These are phyloP conservation scores for Notarius lentiginosus DNA, from an alignment of 2,113 vertebrate genomes.

Conservation along the genomic window DNA sequence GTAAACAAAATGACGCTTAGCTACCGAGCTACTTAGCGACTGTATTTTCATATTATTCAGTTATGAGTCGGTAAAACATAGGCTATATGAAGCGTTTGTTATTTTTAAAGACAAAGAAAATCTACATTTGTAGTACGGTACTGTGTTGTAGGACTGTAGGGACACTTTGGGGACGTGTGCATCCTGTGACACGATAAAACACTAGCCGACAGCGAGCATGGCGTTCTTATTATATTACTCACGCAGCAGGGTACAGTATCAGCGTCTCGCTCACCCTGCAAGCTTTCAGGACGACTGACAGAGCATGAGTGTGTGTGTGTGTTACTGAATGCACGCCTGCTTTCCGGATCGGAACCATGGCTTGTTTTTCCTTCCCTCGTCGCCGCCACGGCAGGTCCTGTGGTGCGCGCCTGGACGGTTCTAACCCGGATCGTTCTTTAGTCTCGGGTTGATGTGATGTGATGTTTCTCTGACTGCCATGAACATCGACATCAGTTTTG, in stretches of 20 bases:
- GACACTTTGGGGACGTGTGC: too few relatives aligned
- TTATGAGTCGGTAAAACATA: background rate
- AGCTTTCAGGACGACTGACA: slow-evolving; percentile 20
- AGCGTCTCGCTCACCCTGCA: background rate
- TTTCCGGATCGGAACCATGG: background rate
- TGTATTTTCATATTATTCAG: background rate
- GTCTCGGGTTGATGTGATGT: too few relatives aligned
- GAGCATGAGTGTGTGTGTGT: background rate
- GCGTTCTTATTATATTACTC: background rate
- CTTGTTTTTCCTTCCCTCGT: background rate
- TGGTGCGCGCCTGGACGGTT: background rate
- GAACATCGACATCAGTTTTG: background rate
- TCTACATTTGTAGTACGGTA: too few relatives aligned
- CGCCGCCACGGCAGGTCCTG: slow-evolving; percentile 46
- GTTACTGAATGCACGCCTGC: background rate
- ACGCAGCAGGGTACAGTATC: background rate
- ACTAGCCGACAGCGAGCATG: slow-evolving; percentile 6
- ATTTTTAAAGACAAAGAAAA: background rate
- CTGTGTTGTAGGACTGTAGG: too few relatives aligned
- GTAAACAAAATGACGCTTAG: background rate
- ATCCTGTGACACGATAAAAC: too few relatives aligned
- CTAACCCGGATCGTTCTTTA: background rate
- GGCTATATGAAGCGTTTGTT: background rate
- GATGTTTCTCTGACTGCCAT: background rate
- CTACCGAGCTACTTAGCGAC: background rate